These are phyloP conservation scores for Nymphalis urticae DNA, from an alignment of 2,888 invertebrate genomes.

Conservation along the genomic window DNA sequence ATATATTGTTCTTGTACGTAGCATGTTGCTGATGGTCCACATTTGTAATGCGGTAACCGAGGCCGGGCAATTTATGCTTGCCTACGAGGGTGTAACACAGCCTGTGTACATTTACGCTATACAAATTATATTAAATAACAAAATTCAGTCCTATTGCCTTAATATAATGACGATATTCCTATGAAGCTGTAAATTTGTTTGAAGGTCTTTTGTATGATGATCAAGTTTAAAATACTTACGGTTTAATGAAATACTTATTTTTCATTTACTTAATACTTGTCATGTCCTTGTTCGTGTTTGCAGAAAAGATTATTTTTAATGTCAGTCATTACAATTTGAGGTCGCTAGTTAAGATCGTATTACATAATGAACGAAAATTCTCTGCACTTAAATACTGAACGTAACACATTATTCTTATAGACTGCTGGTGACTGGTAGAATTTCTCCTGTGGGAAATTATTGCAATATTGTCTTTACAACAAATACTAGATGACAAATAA, in stretches of 20 bases:
- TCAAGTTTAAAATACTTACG: background rate
- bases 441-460: too few species aligned
- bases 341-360: too few species aligned
- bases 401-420: too few species aligned
- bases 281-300: too few species aligned
- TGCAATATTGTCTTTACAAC: too few species aligned
- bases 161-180: background rate
- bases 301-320: too few species aligned
- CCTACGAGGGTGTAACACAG: slow-evolving; percentile 12
- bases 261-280: background rate
- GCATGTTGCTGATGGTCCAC: slow-evolving; percentile 21
- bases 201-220: background rate
- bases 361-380: too few species aligned
- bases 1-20: background rate
- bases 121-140: slow-evolving; percentile 4
- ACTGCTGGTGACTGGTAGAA: too few species aligned
- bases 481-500: too few species aligned
- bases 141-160: background rate
- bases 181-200: background rate
- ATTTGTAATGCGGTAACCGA: slow-evolving; percentile 30
- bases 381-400: too few species aligned
- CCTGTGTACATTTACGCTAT: slow-evolving; percentile 10
- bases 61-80: slow-evolving; percentile 34
- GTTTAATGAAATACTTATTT: background rate
- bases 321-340: too few species aligned